Evolutionary conservation across 2,113 vertebrate species (phyloP).

Genomic region (Polypterus senegalus): DNA sequence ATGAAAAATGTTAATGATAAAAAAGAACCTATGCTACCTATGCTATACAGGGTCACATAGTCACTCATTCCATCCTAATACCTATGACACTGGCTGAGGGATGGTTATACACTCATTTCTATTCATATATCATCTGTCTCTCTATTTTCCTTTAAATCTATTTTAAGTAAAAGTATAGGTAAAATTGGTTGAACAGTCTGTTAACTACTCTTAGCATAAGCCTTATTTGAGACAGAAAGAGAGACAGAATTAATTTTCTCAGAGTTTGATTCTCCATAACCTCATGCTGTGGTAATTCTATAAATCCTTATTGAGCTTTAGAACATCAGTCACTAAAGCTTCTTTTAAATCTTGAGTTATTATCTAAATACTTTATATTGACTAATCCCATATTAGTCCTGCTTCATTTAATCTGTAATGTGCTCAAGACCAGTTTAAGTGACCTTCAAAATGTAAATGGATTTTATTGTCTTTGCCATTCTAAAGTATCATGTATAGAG

Average conservation of each 20-base stretch:
- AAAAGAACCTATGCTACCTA: no score
- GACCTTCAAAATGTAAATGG: constrained; percentile 7
- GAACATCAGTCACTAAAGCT: background rate
- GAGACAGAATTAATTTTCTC: background rate
- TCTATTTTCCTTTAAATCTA: no score
- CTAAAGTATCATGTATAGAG: background rate
- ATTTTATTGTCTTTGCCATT: background rate
- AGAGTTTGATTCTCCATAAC: constrained; percentile 1
- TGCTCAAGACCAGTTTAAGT: background rate
- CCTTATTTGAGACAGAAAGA: background rate
- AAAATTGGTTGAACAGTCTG: no score
- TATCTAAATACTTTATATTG: constrained; percentile 6
- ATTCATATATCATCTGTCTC: no score
- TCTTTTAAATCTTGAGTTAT: background rate
- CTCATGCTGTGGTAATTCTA: constrained; percentile 4
- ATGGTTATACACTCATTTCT: no score
- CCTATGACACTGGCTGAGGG: no score
- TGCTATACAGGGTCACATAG: no score
- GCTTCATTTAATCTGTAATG: constrained; percentile 7
- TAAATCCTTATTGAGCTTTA: constrained; percentile 5
- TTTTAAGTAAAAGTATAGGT: no score
- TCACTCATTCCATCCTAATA: no score
- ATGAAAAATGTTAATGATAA: no score
- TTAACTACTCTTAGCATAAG: no score
- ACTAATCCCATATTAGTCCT: constrained; percentile 2